Evolutionary conservation across 2,113 vertebrate genomes (phyloP).

Genomic region (Caloenas nicobarica): DNA sequence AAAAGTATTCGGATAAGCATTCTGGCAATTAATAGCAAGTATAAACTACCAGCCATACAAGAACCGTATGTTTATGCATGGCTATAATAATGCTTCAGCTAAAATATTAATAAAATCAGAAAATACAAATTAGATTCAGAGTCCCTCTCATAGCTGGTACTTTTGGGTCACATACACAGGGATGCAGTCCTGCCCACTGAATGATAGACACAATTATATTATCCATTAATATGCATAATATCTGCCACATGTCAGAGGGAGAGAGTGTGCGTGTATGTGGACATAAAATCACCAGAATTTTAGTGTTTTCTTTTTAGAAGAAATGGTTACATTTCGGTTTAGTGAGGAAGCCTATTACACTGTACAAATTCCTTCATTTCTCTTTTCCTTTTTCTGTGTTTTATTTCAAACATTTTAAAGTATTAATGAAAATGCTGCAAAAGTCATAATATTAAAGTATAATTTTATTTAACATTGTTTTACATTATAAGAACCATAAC

Average conservation of each 20-base stretch:
- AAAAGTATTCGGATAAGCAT: not conserved
- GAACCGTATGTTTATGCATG: not conserved
- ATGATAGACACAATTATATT: not conserved
- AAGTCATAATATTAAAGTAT: conserved; percentile 12
- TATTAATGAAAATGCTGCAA: conserved; percentile 36
- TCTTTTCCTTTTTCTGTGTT: not conserved
- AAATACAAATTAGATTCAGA: not conserved
- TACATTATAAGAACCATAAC: not conserved
- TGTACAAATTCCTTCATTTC: conserved; percentile 17
- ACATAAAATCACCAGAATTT: not conserved
- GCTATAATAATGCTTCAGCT: not conserved
- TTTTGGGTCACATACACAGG: not conserved
- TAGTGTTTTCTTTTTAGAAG: conserved; percentile 24
- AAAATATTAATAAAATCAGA: conserved; percentile 11
- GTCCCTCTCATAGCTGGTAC: not conserved
- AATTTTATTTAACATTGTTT: conserved; percentile 35
- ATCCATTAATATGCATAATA: not conserved
- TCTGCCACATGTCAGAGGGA: not conserved
- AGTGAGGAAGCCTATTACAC: not conserved
- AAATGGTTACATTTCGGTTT: conserved; percentile 3
- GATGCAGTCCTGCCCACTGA: not conserved
- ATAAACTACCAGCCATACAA: not conserved
- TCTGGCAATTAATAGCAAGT: not conserved
- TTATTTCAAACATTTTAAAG: conserved; percentile 37
- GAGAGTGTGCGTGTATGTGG: not conserved